Evolutionary conservation across 2,113 vertebrate species (phyloP).

Genomic region (Nothoprocta perdicaria): DNA sequence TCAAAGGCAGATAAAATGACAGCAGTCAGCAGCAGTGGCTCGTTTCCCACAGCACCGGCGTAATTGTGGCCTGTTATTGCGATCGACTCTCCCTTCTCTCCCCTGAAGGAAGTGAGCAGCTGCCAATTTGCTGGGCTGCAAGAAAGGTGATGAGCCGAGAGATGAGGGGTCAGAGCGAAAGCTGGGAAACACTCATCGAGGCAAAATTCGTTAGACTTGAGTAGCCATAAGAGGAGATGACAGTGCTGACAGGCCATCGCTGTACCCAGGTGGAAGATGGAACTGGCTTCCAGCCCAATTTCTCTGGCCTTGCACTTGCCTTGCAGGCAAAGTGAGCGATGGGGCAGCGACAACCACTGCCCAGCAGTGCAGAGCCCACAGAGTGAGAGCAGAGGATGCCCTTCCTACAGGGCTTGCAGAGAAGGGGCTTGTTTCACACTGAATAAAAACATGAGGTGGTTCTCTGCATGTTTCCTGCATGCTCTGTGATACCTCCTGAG

Average conservation of each 20-base stretch:
- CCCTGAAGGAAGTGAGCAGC: slow-evolving; percentile 56
- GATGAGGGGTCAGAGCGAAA: slow-evolving; percentile 30
- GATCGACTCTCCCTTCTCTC: slow-evolving; percentile 41
- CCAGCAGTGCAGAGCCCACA: neutral
- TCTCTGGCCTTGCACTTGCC: neutral
- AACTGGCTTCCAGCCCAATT: slow-evolving; percentile 4
- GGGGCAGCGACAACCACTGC: neutral
- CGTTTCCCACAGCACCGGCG: slow-evolving; percentile 45
- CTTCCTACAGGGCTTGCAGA: neutral
- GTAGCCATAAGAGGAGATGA: neutral
- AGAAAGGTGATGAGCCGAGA: slow-evolving; percentile 49
- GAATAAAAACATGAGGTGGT: neutral
- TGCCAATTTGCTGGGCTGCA: slow-evolving; percentile 50
- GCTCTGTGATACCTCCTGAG: neutral
- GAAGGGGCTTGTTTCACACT: neutral
- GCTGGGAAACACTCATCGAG: slow-evolving; percentile 39
- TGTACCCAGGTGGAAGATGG: neutral
- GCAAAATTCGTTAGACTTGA: slow-evolving; percentile 46
- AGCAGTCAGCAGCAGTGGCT: slow-evolving; percentile 57
- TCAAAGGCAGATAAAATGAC: slow-evolving; percentile 65
- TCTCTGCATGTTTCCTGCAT: neutral
- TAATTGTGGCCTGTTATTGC: slow-evolving; percentile 63
- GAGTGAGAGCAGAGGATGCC: neutral
- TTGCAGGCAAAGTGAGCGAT: neutral
- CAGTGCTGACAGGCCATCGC: neutral